Base-by-base conservation (phyloP, 2,888 invertebrate species). In the Hoplodrina blanda region DNA sequence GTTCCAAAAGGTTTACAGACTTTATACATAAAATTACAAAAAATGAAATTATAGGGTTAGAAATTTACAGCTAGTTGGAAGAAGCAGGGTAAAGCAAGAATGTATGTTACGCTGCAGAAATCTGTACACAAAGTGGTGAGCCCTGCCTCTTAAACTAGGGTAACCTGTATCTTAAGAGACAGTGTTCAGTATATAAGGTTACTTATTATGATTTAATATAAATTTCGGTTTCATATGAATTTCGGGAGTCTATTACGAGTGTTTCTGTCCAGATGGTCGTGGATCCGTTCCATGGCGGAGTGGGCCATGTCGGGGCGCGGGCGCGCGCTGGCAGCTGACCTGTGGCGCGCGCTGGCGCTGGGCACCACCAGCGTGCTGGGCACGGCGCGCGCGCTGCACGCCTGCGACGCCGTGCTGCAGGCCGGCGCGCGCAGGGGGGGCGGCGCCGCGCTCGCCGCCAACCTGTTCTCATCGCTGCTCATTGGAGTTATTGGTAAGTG, bases 301-400 rank as follows among this genome's bases (percentile, higher is more conserved):
- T 95, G 95, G 95, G 93, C 91, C 83, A 77, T 89, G 77, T 92
- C 93, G 68, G 94, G 92, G 41, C 92, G 92, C 73, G 95, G 93
- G 78, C 94, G 94, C 80, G 94, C 95, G 85, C 90, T 95, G 84
- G 91, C 90, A 76, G 92, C 91, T 54, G 95, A 95, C 91, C 87
- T 83, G 88, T 92, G 93, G 93, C 94, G 95, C 86, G 95, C 90
- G 73, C 89, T 86, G 80, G 94, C 93, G 85, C 90, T 95, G 87
- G 92, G 94, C 85, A 91, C 93, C 74, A 91, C 91, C 73, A 90
- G 92, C 82, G 93, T 93, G 91, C 89, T 94, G 82, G 94, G 94
- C 89, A 95, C 95, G 70, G 94, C 95, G 84, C 94, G 95, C 85
- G 94, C 94, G 83, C 90, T 94, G 92, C 92, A 93, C 91, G 94